Evolutionary conservation across 2,888 invertebrate species (phyloP).

Genomic region (Scaeva pyrastri): DNA sequence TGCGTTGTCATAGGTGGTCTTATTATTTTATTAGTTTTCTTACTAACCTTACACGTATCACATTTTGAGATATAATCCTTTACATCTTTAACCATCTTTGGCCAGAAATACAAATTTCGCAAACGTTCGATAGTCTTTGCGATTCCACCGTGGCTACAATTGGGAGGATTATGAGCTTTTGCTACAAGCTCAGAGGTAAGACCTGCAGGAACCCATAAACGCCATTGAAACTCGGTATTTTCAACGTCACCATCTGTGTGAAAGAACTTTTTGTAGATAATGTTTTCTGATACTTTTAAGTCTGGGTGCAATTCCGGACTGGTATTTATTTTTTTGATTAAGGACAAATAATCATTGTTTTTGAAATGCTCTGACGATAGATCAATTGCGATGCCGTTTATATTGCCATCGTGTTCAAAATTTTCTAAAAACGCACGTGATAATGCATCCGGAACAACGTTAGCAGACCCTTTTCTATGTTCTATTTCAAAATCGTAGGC

Average conservation of each 20-base stretch:
- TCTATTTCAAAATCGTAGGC: background rate
- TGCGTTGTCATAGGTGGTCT: background rate
- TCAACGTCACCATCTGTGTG: no score
- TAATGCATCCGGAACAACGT: background rate
- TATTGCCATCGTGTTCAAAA: background rate
- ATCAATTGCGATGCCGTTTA: background rate
- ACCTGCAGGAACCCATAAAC: background rate
- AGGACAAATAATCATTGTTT: background rate
- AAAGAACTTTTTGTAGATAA: no score
- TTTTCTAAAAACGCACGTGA: constrained; percentile 12
- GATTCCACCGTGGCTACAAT: background rate
- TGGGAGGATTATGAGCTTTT: no score
- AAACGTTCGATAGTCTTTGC: constrained; percentile 2
- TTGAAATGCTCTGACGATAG: background rate
- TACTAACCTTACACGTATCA: no score
- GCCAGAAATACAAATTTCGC: no score
- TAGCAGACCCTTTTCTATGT: constrained; percentile 1
- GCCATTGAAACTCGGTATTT: background rate
- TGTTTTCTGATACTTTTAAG: no score
- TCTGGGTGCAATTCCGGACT: no score
- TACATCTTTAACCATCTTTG: no score
- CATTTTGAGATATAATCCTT: no score
- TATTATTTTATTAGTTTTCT: no score
- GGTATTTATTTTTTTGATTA: background rate
- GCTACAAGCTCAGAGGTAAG: background rate